Base-by-base conservation (phyloP, 35 echinoderm and acorn worm species). In the Ptychodera flava region DNA sequence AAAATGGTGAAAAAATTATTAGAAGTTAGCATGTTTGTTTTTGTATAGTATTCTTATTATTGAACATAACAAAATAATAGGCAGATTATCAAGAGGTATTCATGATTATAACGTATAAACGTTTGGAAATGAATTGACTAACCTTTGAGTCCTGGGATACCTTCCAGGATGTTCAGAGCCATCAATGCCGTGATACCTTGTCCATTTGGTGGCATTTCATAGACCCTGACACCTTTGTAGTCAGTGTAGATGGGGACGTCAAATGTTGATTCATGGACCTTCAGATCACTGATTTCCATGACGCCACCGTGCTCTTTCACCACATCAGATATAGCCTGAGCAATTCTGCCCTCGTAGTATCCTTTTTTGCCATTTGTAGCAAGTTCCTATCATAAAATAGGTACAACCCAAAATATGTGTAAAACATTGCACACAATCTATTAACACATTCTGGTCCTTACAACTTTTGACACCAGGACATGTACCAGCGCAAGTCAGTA, bases 121-220 rank as follows among this genome's bases (percentile, higher is more conserved):
- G n/a, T n/a, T n/a, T n/a, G n/a, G n/a, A n/a, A n/a, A n/a, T n/a
- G n/a, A n/a, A n/a, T n/a, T n/a, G n/a, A n/a, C n/a, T n/a, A n/a
- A 64, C 45, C 45, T 64, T 64, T 64, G 45, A 64, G 45, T 12
- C 45, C 45, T 12, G 45, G 45, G 45, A 64, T 64, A 64, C 85
- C 86, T 31, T 97, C 94, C 28, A 97, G 80, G 28, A 97, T 93
- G 76, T 97, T 97, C 12, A 97, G 83, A n/a, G 91, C 89, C 36
- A 97, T 85, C 22, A 97, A 53, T 30, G 89, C 86, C 0, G 91
- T 89, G 33, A 97, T 91, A 15, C 95, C 95, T 76, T 97, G 91
- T 30, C 95, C 95, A 79, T 85, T 97, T 1, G 95, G 95, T 37
- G 95, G 92, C 33, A 90, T 88, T 83, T 97, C 95, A 91, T 91